phyloP scores from a whole-genome alignment of 2,888 invertebrate species.

The Temnothorax ravouxi region DNA sequence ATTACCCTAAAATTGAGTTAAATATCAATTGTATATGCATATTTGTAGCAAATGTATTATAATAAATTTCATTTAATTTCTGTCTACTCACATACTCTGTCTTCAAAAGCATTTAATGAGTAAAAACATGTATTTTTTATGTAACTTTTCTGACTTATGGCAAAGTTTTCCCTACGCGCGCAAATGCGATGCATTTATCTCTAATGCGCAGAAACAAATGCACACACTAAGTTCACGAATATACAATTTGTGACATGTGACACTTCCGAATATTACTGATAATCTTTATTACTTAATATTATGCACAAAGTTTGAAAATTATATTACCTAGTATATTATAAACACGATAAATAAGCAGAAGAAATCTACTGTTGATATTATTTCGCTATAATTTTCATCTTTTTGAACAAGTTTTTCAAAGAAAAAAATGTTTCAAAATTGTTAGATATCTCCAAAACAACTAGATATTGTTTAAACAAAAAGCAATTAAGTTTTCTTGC shows the following conservation, averaged over 20 bases:
- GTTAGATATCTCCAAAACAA: conserved; percentile 11
- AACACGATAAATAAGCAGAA: conserved; percentile 7
- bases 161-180: conserved; percentile 67
- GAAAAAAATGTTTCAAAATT: background rate
- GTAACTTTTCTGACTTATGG: conserved; percentile 67
- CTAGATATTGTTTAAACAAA: background rate
- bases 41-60: background rate
- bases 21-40: background rate
- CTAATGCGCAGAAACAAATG: conserved; percentile 83
- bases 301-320: background rate
- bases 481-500: background rate
- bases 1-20: background rate
- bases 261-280: conserved; percentile 79
- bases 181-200: conserved; percentile 69
- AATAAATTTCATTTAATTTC: background rate
- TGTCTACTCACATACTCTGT: background rate
- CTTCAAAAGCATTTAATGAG: background rate
- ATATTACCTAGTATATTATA: conserved; percentile 1
- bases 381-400: background rate
- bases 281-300: conserved; percentile 32
- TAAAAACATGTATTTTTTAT: background rate
- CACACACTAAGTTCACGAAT: conserved; percentile 65
- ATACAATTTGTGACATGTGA: conserved; percentile 66
- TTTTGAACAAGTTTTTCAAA: background rate
- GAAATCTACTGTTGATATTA: background rate